Conservation (phyloP, 2,888 invertebrate species). For the Meiosimyza platycephala region DNA sequence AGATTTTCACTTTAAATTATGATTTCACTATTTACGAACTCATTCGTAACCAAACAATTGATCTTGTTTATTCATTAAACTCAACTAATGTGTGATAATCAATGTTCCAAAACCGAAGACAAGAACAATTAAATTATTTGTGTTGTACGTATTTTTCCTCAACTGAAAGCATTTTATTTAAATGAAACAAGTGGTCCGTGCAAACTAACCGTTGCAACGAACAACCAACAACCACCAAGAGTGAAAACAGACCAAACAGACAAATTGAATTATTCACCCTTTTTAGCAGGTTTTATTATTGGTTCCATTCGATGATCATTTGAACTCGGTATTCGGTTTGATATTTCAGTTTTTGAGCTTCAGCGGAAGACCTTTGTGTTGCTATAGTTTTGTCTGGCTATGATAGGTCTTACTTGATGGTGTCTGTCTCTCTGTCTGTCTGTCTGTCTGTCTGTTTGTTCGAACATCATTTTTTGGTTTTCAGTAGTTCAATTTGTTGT, state of each 20-base stretch:
- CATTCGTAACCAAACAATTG: slow-evolving; percentile 10
- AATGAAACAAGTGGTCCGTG: slow-evolving; percentile 44
- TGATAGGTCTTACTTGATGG: background rate
- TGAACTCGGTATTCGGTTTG: slow-evolving; percentile 33
- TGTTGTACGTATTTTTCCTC: slow-evolving; percentile 54
- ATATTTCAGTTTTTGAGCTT: slow-evolving; percentile 35
- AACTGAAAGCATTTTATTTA: slow-evolving; percentile 43
- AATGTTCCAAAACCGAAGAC: slow-evolving; percentile 58
- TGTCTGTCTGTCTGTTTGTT: slow-evolving; percentile 5
- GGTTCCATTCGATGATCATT: slow-evolving; percentile 66
- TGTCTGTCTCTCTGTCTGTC: background rate
- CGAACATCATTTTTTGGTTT: slow-evolving; percentile 20
- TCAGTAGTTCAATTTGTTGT: background rate
- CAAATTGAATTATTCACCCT: slow-evolving; percentile 46
- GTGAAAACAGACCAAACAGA: slow-evolving; percentile 12
- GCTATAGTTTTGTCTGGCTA: background rate
- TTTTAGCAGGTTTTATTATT: slow-evolving; percentile 49
- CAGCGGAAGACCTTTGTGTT: slow-evolving; percentile 52
- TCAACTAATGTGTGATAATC: slow-evolving; percentile 60
- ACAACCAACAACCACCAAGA: slow-evolving; percentile 21
- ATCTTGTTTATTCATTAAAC: slow-evolving; percentile 38
- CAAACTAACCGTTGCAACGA: slow-evolving; percentile 11
- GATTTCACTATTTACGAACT: too few relatives aligned
- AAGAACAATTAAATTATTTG: slow-evolving; percentile 52
- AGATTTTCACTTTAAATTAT: too few relatives aligned